Conservation (phyloP, 64 coral and sea anemone species). For the Catalaphyllia jardinei region DNA sequence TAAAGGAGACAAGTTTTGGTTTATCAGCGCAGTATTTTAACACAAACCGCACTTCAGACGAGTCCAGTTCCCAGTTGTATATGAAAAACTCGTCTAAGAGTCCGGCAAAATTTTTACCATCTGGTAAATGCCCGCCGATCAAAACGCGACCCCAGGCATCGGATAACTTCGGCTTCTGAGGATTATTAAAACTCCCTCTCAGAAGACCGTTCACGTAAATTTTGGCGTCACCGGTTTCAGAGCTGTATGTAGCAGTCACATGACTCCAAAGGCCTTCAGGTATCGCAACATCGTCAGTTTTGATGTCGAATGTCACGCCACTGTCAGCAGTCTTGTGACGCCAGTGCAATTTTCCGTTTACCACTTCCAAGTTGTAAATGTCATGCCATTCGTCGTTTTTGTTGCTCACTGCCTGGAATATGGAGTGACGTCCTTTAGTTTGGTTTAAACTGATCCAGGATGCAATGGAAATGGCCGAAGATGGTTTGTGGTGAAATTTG, state of each 20-base stretch:
- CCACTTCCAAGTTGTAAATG: constrained; percentile 83
- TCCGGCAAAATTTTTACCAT: constrained; percentile 64
- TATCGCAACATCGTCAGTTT: constrained; percentile 77
- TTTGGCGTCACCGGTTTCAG: constrained; percentile 79
- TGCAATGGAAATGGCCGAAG: constrained; percentile 77
- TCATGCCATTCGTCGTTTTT: constrained; percentile 55
- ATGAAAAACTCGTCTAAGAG: constrained; percentile 96
- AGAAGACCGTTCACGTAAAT: constrained; percentile 91
- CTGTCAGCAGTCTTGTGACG: constrained; percentile 64
- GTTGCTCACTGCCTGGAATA: constrained; percentile 79
- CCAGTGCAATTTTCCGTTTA: constrained; percentile 91
- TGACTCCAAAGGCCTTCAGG: constrained; percentile 97
- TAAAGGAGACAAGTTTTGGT: constrained; percentile 96
- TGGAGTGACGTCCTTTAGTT: constrained; percentile 83
- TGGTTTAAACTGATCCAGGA: constrained; percentile 90
- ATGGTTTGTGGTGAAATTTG: constrained; percentile 76
- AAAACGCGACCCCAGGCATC: constrained; percentile 65
- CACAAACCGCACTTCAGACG: constrained; percentile 87
- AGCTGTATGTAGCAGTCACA: constrained; percentile 82
- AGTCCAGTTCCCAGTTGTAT: constrained; percentile 96
- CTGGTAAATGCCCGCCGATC: constrained; percentile 81
- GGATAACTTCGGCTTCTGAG: constrained; percentile 52
- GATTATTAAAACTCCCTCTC: constrained; percentile 67
- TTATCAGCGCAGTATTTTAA: constrained; percentile 98
- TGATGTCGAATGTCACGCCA: constrained; percentile 62